A percentile compares a stretch with the other conserved stretches of the same genome.
Conservation (phyloP, 1,140 invertebrate species). For the Panonychus citri region DNA sequence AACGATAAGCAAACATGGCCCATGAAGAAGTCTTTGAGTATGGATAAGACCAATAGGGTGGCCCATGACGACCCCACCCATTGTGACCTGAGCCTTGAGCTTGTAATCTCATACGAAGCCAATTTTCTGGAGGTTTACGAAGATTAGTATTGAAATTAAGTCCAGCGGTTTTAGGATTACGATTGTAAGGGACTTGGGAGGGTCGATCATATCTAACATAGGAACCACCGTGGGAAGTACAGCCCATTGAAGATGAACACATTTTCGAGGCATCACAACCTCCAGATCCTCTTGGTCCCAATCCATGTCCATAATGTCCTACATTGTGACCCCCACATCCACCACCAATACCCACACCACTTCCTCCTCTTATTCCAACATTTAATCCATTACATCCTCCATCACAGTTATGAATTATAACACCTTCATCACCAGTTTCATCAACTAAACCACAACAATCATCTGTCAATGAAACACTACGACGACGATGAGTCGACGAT, state of each 20-base stretch:
- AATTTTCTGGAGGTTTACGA: neutral
- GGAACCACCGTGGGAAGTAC: neutral
- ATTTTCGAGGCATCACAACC: no score
- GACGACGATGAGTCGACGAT: neutral
- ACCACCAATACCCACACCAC: no score
- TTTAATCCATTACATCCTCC: no score
- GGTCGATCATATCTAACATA: neutral
- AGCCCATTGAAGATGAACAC: neutral
- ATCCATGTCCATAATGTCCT: neutral
- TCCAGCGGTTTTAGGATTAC: neutral
- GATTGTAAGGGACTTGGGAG: neutral
- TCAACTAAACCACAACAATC: neutral
- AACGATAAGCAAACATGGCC: neutral
- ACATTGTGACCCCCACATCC: neutral
- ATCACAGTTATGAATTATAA: no score
- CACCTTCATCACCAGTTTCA: neutral
- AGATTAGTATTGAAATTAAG: neutral
- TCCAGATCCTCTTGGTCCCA: neutral
- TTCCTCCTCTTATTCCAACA: no score
- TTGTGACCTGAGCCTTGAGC: neutral
- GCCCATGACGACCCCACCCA: neutral
- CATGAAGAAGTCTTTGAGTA: neutral
- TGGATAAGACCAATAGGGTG: neutral
- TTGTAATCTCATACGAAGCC: neutral
- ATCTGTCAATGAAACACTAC: neutral